Conservation (phyloP, 2,797 vertebrate genomes). For the Semaprochilodus insignis region DNA sequence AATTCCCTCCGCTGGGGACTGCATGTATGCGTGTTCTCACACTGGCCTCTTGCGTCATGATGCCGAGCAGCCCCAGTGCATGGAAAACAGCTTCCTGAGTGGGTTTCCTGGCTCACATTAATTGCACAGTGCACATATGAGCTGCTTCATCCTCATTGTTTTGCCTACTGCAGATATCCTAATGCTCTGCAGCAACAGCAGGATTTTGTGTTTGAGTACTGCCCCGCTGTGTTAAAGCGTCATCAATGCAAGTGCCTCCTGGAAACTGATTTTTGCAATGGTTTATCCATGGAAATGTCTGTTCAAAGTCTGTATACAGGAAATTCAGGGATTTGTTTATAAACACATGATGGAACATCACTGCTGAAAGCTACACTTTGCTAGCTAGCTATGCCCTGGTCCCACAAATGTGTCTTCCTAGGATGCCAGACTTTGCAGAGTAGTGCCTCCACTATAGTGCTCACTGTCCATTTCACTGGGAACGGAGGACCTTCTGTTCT, state of each 20-base stretch:
- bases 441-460: too few relatives aligned
- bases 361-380: too few relatives aligned
- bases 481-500: too few relatives aligned
- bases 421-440: too few relatives aligned
- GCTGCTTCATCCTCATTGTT: not conserved
- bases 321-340: too few relatives aligned
- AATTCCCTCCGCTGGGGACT: not conserved
- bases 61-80: constrained; percentile 29
- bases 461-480: too few relatives aligned
- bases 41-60: constrained; percentile 40
- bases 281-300: not conserved
- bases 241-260: not conserved
- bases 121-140: constrained; percentile 2
- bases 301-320: too few relatives aligned
- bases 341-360: too few relatives aligned
- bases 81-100: constrained; percentile 40
- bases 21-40: constrained; percentile 18
- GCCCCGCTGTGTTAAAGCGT: not conserved
- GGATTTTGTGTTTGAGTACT: not conserved
- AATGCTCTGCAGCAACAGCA: not conserved
- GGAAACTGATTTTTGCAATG: not conserved
- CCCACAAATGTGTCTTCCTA: too few relatives aligned
- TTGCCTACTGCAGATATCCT: constrained; percentile 12
- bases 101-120: constrained; percentile 33
- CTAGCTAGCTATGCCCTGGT: too few relatives aligned